Evolutionary conservation across 2,888 invertebrate species (phyloP).

Genomic region (Glaucopsyche alexis): DNA sequence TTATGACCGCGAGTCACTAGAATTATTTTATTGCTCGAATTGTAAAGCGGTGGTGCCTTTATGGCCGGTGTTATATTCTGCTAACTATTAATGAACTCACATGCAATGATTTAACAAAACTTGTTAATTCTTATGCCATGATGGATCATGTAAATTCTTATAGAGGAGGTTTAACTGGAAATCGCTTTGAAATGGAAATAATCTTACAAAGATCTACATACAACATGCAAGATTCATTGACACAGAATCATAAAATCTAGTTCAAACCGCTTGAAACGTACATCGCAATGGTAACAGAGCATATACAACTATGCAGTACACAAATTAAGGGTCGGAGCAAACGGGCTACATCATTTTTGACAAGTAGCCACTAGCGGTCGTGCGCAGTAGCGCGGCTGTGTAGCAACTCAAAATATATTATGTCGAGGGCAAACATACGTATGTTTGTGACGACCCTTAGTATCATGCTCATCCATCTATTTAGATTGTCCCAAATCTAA

Average conservation of each 20-base stretch:
- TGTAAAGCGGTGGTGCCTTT: constrained; percentile 31
- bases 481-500: constrained; percentile 7
- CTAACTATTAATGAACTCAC: neutral
- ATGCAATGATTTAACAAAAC: neutral
- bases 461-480: neutral
- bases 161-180: neutral
- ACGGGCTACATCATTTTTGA: too few species aligned
- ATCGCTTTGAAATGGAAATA: neutral
- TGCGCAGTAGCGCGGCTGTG: too few species aligned
- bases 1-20: constrained; percentile 40
- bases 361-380: too few species aligned
- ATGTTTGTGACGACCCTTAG: neutral
- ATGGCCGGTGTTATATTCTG: neutral
- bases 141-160: neutral
- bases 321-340: too few species aligned
- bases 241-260: too few species aligned
- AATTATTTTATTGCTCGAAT: constrained; percentile 40
- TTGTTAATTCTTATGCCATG: neutral
- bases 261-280: too few species aligned
- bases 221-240: neutral
- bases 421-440: too few species aligned
- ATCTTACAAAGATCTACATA: neutral
- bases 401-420: too few species aligned
- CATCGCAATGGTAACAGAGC: too few species aligned
- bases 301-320: too few species aligned